A percentile compares a stretch with the other conserved stretches of the same genome.
These are phyloP conservation scores for Eidolon helvum DNA, from an alignment of 2,113 vertebrate species.

Conservation along the genomic window DNA sequence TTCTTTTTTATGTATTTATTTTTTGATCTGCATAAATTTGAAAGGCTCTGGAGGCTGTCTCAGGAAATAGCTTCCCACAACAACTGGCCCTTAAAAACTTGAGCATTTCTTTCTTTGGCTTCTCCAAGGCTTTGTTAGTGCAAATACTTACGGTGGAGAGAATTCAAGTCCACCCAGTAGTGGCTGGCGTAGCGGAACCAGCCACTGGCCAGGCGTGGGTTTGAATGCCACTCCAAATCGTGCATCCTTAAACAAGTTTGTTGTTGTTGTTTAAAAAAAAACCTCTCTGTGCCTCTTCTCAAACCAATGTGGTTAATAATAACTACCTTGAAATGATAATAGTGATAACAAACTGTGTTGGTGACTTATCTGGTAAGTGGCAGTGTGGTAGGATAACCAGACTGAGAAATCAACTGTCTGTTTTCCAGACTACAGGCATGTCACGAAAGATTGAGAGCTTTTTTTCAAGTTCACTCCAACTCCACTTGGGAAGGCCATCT, in stretches of 20 bases:
- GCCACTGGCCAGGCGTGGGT: background rate
- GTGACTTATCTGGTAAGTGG: background rate
- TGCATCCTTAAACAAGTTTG: background rate
- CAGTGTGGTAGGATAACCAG: background rate
- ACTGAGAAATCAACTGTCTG: background rate
- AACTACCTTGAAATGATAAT: background rate
- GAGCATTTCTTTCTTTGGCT: background rate
- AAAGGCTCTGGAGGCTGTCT: background rate
- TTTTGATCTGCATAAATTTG: background rate
- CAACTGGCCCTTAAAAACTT: background rate
- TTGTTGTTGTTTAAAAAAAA: background rate
- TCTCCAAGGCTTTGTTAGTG: background rate
- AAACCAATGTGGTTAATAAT: background rate
- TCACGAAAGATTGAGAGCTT: background rate
- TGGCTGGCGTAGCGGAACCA: background rate
- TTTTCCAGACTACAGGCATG: background rate
- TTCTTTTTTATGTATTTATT: background rate
- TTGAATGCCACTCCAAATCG: background rate
- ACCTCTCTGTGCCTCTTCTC: background rate
- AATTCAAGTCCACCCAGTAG: background rate
- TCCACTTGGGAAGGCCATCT: background rate
- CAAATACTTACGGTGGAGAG: background rate
- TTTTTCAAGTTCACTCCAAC: background rate
- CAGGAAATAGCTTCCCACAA: background rate
- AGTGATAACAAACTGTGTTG: background rate